A percentile compares a stretch with the other conserved stretches of the same genome.
Conservation (phyloP, 1,140 invertebrate genomes). For the Venustaconcha ellipsiformis region DNA sequence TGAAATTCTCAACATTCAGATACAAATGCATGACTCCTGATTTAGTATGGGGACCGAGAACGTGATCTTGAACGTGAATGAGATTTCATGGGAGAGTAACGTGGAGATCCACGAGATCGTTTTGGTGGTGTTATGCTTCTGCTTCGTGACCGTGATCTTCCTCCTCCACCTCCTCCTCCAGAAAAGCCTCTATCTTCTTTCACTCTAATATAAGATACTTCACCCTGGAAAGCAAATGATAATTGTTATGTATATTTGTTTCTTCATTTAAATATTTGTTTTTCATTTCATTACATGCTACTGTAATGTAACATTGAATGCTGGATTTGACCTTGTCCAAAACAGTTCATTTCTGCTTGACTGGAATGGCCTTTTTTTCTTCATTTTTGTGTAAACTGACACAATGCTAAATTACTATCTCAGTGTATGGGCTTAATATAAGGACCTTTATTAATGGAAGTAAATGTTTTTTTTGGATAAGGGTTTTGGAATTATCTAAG, state of each 20-base stretch:
- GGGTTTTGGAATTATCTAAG: too few relatives aligned
- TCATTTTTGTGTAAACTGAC: too few relatives aligned
- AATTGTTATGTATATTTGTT: not conserved
- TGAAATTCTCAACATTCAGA: too few relatives aligned
- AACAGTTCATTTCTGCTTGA: too few relatives aligned
- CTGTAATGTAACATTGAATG: not conserved
- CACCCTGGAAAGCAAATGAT: slow-evolving; percentile 78
- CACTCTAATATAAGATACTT: slow-evolving; percentile 94
- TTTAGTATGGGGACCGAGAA: too few relatives aligned
- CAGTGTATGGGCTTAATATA: too few relatives aligned
- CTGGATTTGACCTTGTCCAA: too few relatives aligned
- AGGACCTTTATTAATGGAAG: too few relatives aligned
- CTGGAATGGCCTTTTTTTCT: not conserved
- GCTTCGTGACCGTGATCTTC: slow-evolving; percentile 70
- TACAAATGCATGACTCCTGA: too few relatives aligned
- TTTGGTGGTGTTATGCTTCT: slow-evolving; percentile 76
- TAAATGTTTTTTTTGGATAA: too few relatives aligned
- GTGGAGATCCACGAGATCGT: slow-evolving; percentile 75
- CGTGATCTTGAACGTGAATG: slow-evolving; percentile 75
- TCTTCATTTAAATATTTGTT: not conserved
- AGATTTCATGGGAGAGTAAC: slow-evolving; percentile 86
- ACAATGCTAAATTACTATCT: too few relatives aligned
- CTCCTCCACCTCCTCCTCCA: slow-evolving; percentile 75
- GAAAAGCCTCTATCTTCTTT: slow-evolving; percentile 90
- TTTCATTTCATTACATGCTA: not conserved